phyloP scores from a whole-genome alignment of 2,797 vertebrate genomes.

The Rhinichthys osculus region DNA sequence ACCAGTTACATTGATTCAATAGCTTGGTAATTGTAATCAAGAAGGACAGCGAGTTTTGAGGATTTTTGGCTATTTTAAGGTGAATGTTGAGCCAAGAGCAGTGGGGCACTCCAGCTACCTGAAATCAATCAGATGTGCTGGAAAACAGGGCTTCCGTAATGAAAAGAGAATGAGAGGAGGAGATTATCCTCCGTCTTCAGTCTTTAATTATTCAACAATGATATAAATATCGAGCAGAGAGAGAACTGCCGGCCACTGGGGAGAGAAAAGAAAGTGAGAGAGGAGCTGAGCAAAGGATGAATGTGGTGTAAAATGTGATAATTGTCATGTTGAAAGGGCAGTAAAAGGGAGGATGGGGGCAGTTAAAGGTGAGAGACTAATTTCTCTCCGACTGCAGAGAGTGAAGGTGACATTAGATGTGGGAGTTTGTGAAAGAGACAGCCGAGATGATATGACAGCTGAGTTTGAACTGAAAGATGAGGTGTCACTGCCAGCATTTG shows the following conservation, averaged over 20 bases:
- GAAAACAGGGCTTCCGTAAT: conserved; percentile 40
- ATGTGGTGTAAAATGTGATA: conserved; percentile 53
- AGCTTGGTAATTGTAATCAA: conserved; percentile 33
- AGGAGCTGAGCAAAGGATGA: conserved; percentile 15
- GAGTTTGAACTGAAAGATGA: conserved; percentile 44
- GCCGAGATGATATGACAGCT: conserved; percentile 48
- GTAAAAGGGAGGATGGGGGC: conserved; percentile 31
- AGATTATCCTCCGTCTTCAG: conserved; percentile 63
- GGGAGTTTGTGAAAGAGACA: conserved; percentile 44
- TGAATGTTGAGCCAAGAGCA: conserved; percentile 26
- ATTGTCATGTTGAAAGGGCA: conserved; percentile 52
- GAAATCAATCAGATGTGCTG: conserved; percentile 48
- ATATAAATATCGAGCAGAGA: conserved; percentile 71
- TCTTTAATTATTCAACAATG: conserved; percentile 75
- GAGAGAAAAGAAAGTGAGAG: conserved; percentile 35
- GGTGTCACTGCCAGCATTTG: conserved; percentile 24
- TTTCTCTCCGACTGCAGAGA: conserved; percentile 52
- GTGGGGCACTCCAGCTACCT: conserved; percentile 27
- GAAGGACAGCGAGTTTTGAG: not conserved
- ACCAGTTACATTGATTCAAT: conserved; percentile 15
- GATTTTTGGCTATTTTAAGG: conserved; percentile 34
- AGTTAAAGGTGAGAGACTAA: conserved; percentile 52
- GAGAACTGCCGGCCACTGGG: conserved; percentile 22
- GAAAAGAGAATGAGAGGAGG: conserved; percentile 55
- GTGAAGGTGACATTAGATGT: conserved; percentile 59